These are phyloP conservation scores for Hesperia comma DNA, from an alignment of 2,888 invertebrate species.

Conservation along the genomic window DNA sequence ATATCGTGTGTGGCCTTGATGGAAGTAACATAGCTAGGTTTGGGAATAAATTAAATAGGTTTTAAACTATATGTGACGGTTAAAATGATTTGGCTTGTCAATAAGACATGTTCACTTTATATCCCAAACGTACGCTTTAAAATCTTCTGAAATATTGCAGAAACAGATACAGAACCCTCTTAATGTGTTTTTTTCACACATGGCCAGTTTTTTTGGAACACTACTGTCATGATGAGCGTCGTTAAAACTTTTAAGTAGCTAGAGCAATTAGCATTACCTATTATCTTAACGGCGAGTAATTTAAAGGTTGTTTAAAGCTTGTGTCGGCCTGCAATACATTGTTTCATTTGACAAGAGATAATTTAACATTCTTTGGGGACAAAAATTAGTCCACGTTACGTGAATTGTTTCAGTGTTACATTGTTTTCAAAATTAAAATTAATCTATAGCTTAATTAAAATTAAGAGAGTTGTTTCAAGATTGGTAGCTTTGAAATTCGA, in stretches of 20 bases:
- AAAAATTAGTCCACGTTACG: not conserved
- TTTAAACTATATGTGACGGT: too few species aligned
- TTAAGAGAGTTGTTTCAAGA: too few species aligned
- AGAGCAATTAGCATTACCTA: constrained; percentile 22
- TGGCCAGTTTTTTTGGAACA: not conserved
- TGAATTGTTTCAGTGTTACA: not conserved
- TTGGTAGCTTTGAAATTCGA: too few species aligned
- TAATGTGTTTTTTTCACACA: not conserved
- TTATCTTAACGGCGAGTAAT: constrained; percentile 25
- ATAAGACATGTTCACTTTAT: too few species aligned
- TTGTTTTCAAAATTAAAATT: not conserved
- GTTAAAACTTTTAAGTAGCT: constrained; percentile 23
- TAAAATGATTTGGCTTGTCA: too few species aligned
- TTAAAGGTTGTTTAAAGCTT: constrained; percentile 12
- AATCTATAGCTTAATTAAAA: too few species aligned
- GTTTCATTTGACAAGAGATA: constrained; percentile 1
- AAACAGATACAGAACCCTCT: too few species aligned
- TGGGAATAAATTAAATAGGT: too few species aligned
- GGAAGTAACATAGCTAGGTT: too few species aligned
- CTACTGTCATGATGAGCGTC: constrained; percentile 2
- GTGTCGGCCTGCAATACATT: constrained; percentile 8
- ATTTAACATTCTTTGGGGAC: not conserved
- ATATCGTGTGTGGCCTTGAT: too few species aligned
- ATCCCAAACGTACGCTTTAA: too few species aligned
- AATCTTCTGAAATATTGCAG: too few species aligned